phyloP scores from a whole-genome alignment of 2,113 vertebrate genomes.

The Panurus biarmicus region DNA sequence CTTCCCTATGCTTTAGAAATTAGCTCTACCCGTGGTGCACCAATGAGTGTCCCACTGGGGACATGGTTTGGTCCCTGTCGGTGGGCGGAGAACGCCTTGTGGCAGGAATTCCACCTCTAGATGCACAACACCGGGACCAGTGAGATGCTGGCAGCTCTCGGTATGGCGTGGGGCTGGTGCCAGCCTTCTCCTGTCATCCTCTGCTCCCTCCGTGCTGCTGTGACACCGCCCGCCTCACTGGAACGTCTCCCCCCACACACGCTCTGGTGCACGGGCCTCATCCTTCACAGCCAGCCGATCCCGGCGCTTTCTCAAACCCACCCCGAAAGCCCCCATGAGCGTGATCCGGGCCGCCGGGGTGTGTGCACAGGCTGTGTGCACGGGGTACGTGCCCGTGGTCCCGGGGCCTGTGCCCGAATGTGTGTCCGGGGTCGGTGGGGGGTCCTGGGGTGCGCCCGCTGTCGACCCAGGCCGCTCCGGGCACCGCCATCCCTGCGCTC shows the following conservation, averaged over 20 bases:
- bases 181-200: neutral
- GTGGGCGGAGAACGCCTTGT: neutral
- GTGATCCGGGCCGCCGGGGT: neutral
- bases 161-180: neutral
- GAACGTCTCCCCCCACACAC: neutral
- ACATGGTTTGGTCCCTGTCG: rapidly evolving
- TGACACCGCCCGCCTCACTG: neutral
- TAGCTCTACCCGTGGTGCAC: neutral
- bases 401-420: neutral
- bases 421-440: no score
- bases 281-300: neutral
- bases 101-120: neutral
- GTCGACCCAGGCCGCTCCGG: rapidly evolving
- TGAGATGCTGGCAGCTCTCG: neutral
- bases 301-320: neutral
- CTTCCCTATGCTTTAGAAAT: neutral
- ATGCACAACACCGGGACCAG: neutral
- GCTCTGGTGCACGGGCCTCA: neutral
- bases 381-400: no score
- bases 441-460: rapidly evolving
- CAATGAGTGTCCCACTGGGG: neutral
- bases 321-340: neutral
- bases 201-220: neutral
- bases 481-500: no score
- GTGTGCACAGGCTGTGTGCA: neutral